Base-by-base conservation (phyloP, 2,888 invertebrate species). In the Napeogenes sylphis region DNA sequence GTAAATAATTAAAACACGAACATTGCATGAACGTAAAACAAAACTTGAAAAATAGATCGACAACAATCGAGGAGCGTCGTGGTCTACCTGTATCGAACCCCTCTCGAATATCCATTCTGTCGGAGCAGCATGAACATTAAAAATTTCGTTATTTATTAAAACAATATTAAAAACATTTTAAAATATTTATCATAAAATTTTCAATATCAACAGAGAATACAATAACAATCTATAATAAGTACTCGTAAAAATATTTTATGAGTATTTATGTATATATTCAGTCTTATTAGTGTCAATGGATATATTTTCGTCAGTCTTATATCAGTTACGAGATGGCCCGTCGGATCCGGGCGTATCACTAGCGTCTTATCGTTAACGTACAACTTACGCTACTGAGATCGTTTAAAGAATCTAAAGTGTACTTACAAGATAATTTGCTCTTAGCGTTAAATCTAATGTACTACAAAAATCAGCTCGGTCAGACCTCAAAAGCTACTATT, bases 61-160 rank as follows among this genome's bases (percentile, higher is more conserved):
- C 72, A 74, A 21, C 21, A 21, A 21, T 21, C 71, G 62, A 55
- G 64, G 62, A 56, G 70, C 58, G 53, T 55, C 56, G 61, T 56
- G 58, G 62, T 82, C 86, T 88, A 89, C 85, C 88, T 88, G 86
- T 84, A 83, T 78, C 83, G 83, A 77, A 84, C 84, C 83, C 80
- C 88, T 84, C 87, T 84, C 82, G 84, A 81, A 75, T 84, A 85
- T 77, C 84, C 88, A 76, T 87, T 84, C 88, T 89, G 82, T 87
- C 80, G 83, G 74, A 81, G 89, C 87, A 78, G 90, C 90, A 75
- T 82, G 82, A 83, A 86, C 80, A 81, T 67, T 54, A 78, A 80
- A 66, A 68, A 51, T 51, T 67, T 68, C 63, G 38, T 74, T 75
- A 76, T 73, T 75, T 71, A 45, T 55, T 59, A 82, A 85, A 85